Evolutionary conservation across 2,113 vertebrate genomes (phyloP).

Genomic region (Climacteris rufus): DNA sequence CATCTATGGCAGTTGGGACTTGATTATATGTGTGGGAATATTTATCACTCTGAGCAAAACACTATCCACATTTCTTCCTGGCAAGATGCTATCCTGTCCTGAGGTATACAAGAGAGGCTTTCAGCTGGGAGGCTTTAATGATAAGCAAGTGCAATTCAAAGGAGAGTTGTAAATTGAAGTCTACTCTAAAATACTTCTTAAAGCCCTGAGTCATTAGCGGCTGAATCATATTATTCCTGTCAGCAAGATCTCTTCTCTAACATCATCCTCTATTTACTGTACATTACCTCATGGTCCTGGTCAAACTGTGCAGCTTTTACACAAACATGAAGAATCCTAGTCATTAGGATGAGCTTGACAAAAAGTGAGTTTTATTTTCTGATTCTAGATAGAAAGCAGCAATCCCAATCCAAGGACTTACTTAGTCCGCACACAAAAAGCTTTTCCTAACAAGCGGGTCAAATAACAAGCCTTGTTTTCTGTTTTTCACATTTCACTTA

Average conservation of each 20-base stretch:
- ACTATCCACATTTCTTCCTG: slow-evolving; percentile 7
- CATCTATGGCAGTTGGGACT: background rate
- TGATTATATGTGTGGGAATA: background rate
- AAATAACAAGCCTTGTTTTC: slow-evolving; percentile 36
- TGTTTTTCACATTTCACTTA: slow-evolving; percentile 40
- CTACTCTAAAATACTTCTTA: slow-evolving; percentile 56
- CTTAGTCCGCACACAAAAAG: background rate
- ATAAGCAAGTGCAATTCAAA: slow-evolving; percentile 44
- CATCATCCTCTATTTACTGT: slow-evolving; percentile 52
- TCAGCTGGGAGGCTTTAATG: slow-evolving; percentile 21
- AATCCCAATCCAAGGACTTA: background rate
- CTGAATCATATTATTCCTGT: slow-evolving; percentile 65
- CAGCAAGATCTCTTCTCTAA: slow-evolving; percentile 54
- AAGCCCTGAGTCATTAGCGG: slow-evolving; percentile 63
- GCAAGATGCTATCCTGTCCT: slow-evolving; percentile 7
- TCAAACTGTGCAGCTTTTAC: slow-evolving; percentile 35
- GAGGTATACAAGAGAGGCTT: slow-evolving; percentile 20
- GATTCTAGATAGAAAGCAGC: slow-evolving; percentile 20
- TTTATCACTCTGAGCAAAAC: slow-evolving; percentile 13
- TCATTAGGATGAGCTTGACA: slow-evolving; percentile 17
- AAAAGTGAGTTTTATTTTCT: background rate
- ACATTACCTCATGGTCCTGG: slow-evolving; percentile 48
- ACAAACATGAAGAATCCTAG: background rate
- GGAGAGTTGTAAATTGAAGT: slow-evolving; percentile 49
- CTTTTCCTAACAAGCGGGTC: slow-evolving; percentile 17